Percentiles rank a stretch among this genome's conserved stretches.
Evolutionary conservation across 92 coral and sea anemone species (phyloP).

Genomic region (Blastomussa wellsi): DNA sequence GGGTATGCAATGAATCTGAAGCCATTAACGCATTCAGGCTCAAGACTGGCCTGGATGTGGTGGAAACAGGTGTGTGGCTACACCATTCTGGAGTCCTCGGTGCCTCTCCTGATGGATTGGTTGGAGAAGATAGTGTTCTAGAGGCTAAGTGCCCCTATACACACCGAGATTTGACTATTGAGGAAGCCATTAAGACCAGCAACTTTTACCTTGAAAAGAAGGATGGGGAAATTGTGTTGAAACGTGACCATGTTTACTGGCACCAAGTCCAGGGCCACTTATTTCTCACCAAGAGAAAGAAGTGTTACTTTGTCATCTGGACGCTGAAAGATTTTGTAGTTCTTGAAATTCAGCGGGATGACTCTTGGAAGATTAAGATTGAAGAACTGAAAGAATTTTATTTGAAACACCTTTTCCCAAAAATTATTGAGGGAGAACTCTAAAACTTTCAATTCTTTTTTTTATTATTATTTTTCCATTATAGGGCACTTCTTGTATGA

Average conservation of each 20-base stretch:
- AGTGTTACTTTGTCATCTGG: conserved; percentile 55
- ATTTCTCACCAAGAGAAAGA: conserved; percentile 28
- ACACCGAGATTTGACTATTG: conserved; percentile 3
- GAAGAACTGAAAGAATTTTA: conserved; percentile 55
- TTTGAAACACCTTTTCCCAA: conserved; percentile 42
- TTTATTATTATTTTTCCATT: no score
- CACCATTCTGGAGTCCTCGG: not conserved
- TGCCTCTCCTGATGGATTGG: not conserved
- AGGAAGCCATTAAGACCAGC: conserved; percentile 37
- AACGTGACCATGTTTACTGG: conserved; percentile 52
- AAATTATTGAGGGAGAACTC: conserved; percentile 55
- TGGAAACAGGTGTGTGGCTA: conserved; percentile 13
- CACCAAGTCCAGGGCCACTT: conserved; percentile 66
- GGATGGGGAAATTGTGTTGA: conserved; percentile 31
- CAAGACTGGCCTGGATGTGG: not conserved
- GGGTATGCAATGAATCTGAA: conserved; percentile 7
- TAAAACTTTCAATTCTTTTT: no score
- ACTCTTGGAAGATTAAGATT: conserved; percentile 41
- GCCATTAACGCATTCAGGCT: conserved; percentile 1
- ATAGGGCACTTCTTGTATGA: no score
- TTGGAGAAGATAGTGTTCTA: not conserved
- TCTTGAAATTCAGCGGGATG: conserved; percentile 39
- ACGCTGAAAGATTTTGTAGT: conserved; percentile 40
- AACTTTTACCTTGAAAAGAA: conserved; percentile 44
- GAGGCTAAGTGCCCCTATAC: not conserved